phyloP scores from a whole-genome alignment of 1,140 invertebrate species.

The Chelonus insularis region DNA sequence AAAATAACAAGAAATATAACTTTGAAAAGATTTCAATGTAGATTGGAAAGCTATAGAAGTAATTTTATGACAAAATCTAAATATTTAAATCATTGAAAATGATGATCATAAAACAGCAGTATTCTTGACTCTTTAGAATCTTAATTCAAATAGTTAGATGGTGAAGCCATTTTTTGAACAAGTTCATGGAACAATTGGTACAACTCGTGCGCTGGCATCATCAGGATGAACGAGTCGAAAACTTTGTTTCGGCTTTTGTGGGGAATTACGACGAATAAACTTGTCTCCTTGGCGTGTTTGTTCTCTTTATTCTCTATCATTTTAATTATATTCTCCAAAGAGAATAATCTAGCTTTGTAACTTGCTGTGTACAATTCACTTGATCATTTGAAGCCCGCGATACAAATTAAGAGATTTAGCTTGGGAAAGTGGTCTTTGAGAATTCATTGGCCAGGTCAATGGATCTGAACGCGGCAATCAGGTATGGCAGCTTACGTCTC shows the following conservation, averaged over 20 bases:
- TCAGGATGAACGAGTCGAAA: slow-evolving; percentile 26
- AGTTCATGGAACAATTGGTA: neutral
- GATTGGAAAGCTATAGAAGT: no score
- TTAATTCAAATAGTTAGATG: no score
- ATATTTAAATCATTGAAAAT: no score
- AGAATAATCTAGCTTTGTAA: slow-evolving; percentile 1
- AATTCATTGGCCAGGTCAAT: slow-evolving; percentile 1
- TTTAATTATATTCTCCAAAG: slow-evolving; percentile 5
- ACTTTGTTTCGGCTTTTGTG: slow-evolving; percentile 24
- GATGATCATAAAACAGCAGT: no score
- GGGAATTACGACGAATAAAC: slow-evolving; percentile 30
- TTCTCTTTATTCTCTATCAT: neutral
- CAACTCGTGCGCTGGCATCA: slow-evolving; percentile 7
- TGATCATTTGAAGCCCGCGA: slow-evolving; percentile 1
- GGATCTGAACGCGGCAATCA: slow-evolving; percentile 1
- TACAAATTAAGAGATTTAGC: slow-evolving; percentile 11
- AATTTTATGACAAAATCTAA: no score
- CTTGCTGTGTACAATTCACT: slow-evolving; percentile 4
- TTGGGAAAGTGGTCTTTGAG: neutral
- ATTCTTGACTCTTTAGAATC: no score
- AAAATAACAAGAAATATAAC: no score
- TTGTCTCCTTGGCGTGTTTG: slow-evolving; percentile 19
- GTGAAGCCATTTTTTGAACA: neutral
- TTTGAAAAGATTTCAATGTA: no score
- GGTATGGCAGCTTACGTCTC: slow-evolving; percentile 12